Evolutionary conservation across 2,113 vertebrate genomes (phyloP), one percentile per base, ranked within the genome.

Genomic region (Sylvietta virens): DNA sequence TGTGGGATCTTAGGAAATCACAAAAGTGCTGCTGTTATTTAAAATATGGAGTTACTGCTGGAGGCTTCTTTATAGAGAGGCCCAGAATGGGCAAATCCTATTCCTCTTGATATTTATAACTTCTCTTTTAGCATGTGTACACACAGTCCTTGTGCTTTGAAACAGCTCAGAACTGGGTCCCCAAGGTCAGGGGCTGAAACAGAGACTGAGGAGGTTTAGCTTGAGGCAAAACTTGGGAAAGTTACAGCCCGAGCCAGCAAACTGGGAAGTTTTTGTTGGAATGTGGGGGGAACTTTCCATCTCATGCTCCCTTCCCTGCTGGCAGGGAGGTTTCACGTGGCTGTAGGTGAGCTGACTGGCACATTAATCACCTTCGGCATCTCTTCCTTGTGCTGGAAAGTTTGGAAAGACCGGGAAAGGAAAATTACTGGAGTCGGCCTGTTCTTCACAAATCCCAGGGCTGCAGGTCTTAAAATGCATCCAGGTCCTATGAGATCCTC

Each of bases 1-100:
- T 73, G 81, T 1, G 21, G 92, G 87, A 90, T 90, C n/a, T 23
- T 61, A 76, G 88, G 88, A 44, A 91, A 95, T 92, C 95, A 95
- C 92, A 97, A 93, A 94, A 94, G 92, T 89, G 9, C 95, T 71
- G 90, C 95, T 97, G 88, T 90, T 94, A 62, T 66, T 91, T 74
- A 7, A 95, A 71, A 85, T 61, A 81, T 8, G 22, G 56, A 94
- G 28, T 87, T 95, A 22, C 78, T 95, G 92, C 95, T 71, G 74
- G 87, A 91, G 81, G 83, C 72, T 86, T 80, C 79, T 85, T 90
- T 74, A 54, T 21, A 42, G 81, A 92, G 91, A 57, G 89, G 92
- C 94, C 77, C 15, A 3, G 51, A 92, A 95, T 15, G 83, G 91
- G 88, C 81, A 88, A 90, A 82, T 48, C 37, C 37, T 11, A 7